Evolutionary conservation across 2,797 vertebrate species (phyloP), one percentile per base, ranked within the genome.

Genomic region (Malurus leucopterus): DNA sequence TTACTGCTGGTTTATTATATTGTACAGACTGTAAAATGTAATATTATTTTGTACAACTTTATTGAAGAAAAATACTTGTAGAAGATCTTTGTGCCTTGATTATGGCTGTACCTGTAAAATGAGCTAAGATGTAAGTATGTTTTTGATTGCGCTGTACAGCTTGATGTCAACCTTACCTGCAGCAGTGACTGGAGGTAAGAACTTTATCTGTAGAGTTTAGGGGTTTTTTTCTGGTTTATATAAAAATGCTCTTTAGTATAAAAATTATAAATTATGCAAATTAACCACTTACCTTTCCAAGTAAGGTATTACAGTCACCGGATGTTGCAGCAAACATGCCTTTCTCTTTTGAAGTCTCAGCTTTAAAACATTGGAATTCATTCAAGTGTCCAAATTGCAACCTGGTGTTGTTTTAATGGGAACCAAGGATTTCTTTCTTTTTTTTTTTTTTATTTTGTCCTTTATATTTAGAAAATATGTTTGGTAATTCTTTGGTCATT

Each of bases 41-140:
- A 98, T 98, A 98, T 98, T 99, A 98, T 99, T 99, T 99, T 99
- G 98, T 99, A 98, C 98, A 98, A 98, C 98, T 98, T 99, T 98
- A 98, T 98, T 98, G 98, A 97, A 96, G 97, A 98, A 98, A 97
- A 97, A 97, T 98, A 98, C 98, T 98, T 98, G 98, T 98, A 98
- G 97, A 98, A 98, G 98, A 98, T 98, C 98, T 98, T 98, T 98
- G 98, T 99, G 98, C 98, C 98, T 99, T 98, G 98, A 98, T 98
- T 98, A 98, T 98, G 98, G 98, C 98, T 98, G 98, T 98, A 98
- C 98, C 97, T 98, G 98, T 98, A 97, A 96, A 98, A 98, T 98
- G 98, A 98, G 98, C 98, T 98, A 98, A 98, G 97, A 98, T 98
- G 97, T 98, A 97, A 98, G 97, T 98, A 98, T 98, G 97, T 98